phyloP scores from a whole-genome alignment of 2,888 invertebrate genomes.

The Phrixothrix hirtus region DNA sequence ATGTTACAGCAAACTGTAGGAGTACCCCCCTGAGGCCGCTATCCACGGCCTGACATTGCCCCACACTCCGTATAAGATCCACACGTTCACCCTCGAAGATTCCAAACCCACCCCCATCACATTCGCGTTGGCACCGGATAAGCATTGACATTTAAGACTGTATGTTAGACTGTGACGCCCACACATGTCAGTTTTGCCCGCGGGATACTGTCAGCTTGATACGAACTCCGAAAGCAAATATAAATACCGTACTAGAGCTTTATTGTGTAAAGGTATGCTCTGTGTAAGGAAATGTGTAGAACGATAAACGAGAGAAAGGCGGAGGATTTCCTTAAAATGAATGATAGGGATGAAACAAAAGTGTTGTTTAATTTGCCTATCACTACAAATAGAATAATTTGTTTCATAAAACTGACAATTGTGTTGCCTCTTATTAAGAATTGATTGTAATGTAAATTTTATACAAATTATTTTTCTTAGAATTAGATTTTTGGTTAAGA shows the following conservation, averaged over 20 bases:
- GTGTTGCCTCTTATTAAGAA: slow-evolving; percentile 5
- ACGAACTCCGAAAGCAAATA: slow-evolving; percentile 43
- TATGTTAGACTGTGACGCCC: slow-evolving; percentile 49
- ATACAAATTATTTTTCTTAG: not conserved
- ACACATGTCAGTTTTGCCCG: slow-evolving; percentile 39
- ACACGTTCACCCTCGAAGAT: slow-evolving; percentile 32
- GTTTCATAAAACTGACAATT: slow-evolving; percentile 6
- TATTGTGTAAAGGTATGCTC: slow-evolving; percentile 33
- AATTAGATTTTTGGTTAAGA: too few species aligned
- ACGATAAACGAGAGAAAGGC: slow-evolving; percentile 31
- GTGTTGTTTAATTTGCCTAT: slow-evolving; percentile 24
- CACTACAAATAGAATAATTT: slow-evolving; percentile 15
- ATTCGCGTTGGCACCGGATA: slow-evolving; percentile 42
- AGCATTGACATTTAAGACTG: slow-evolving; percentile 51
- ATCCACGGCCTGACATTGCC: slow-evolving; percentile 41
- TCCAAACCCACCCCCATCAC: slow-evolving; percentile 33
- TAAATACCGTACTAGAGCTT: slow-evolving; percentile 42
- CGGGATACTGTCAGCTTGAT: slow-evolving; percentile 36
- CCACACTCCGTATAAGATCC: slow-evolving; percentile 32
- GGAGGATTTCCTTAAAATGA: slow-evolving; percentile 27
- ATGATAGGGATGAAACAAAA: slow-evolving; percentile 24
- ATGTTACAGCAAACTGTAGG: slow-evolving; percentile 37
- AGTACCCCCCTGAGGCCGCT: slow-evolving; percentile 36
- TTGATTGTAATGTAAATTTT: not conserved
- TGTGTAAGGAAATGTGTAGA: slow-evolving; percentile 30